Percentiles rank a stretch among this genome's conserved stretches.
phyloP scores from a whole-genome alignment of 2,888 invertebrate genomes.

The Atethmia centrago region DNA sequence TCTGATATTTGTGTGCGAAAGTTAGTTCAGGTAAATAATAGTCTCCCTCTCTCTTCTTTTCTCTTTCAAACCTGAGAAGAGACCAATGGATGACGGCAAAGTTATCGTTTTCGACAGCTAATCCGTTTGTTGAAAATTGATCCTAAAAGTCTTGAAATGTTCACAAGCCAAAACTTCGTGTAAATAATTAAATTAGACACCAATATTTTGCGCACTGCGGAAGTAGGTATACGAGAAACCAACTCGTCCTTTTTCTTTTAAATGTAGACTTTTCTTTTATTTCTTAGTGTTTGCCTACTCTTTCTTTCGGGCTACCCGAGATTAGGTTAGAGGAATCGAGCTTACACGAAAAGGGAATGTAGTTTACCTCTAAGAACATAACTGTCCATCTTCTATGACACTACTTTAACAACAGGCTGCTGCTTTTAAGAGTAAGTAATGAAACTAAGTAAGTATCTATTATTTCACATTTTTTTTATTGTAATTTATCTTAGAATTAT shows the following conservation, averaged over 20 bases:
- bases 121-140: background rate
- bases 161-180: constrained; percentile 5
- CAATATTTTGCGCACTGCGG: constrained; percentile 54
- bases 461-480: no score
- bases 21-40: background rate
- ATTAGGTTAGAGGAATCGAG: constrained; percentile 5
- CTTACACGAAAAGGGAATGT: background rate
- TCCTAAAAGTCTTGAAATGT: constrained; percentile 20
- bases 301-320: constrained; percentile 4
- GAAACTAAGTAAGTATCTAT: background rate
- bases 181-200: constrained; percentile 32
- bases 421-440: background rate
- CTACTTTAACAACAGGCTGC: background rate
- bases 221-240: constrained; percentile 19
- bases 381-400: background rate
- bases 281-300: constrained; percentile 9
- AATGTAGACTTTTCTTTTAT: constrained; percentile 25
- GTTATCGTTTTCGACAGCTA: background rate
- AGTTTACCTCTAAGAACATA: background rate
- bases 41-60: background rate
- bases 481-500: no score
- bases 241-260: constrained; percentile 20
- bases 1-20: background rate
- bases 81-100: background rate
- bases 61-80: background rate